phyloP scores from a whole-genome alignment of 2,113 vertebrate species.

The Perca flavescens region DNA sequence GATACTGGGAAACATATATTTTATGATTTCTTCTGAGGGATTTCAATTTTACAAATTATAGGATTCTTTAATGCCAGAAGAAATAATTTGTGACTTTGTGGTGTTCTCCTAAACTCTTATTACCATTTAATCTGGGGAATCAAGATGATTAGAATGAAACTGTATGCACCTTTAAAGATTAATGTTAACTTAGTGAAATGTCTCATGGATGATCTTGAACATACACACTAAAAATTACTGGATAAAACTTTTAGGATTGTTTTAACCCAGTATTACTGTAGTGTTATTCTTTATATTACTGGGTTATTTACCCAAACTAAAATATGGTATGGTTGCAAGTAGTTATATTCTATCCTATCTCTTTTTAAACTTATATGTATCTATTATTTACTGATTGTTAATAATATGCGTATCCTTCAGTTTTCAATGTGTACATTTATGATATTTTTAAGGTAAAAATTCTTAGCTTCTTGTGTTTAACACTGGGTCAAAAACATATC shows the following conservation, averaged over 20 bases:
- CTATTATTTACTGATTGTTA: background rate
- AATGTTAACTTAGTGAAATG: background rate
- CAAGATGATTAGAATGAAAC: background rate
- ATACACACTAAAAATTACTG: background rate
- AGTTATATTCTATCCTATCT: background rate
- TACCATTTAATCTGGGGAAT: conserved; percentile 5
- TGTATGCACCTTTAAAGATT: background rate
- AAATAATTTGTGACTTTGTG: conserved; percentile 26
- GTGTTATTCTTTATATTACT: background rate
- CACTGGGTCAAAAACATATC: background rate
- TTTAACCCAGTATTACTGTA: background rate
- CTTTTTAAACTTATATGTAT: background rate
- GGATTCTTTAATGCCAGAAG: conserved; percentile 1
- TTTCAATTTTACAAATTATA: conserved; percentile 54
- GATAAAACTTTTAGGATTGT: background rate
- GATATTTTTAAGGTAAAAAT: background rate
- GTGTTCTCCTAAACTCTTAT: background rate
- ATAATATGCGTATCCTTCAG: background rate
- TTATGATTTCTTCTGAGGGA: conserved; percentile 40
- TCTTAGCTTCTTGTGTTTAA: background rate
- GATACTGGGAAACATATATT: conserved; percentile 54
- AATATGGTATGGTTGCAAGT: background rate
- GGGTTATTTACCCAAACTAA: background rate
- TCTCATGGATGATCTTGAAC: background rate
- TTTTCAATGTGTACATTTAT: background rate